Percentiles rank a stretch among this genome's conserved stretches.
phyloP scores from a whole-genome alignment of 2,797 vertebrate genomes.

The Neosalanx taihuensis region DNA sequence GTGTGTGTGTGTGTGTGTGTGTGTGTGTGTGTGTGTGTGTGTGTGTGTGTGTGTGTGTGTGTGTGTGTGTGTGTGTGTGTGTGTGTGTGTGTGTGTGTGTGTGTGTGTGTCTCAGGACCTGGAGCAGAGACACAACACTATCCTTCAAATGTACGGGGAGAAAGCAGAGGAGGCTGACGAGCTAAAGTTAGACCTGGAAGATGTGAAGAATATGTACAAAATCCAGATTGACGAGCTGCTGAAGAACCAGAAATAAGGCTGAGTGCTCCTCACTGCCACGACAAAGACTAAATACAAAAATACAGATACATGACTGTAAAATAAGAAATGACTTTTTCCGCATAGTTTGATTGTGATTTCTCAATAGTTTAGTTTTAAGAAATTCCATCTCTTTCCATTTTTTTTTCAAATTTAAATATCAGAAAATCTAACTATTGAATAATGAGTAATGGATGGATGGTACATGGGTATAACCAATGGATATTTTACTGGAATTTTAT shows the following conservation, averaged over 20 bases:
- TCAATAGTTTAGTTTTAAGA: neutral
- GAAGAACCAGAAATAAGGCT: constrained; percentile 76
- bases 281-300: constrained; percentile 19
- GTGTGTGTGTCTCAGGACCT: constrained; percentile 80
- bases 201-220: constrained; percentile 99
- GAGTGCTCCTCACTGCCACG: neutral
- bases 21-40: constrained; percentile 26
- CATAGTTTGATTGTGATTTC: neutral
- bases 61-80: constrained; percentile 27
- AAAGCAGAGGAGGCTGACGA: constrained; percentile 98
- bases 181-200: constrained; percentile 91
- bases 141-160: constrained; percentile 99
- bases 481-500: constrained; percentile 1
- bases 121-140: constrained; percentile 97
- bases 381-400: constrained; percentile 11
- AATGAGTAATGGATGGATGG: constrained; percentile 10
- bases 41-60: constrained; percentile 28
- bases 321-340: neutral
- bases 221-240: constrained; percentile 96
- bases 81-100: constrained; percentile 12
- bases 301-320: constrained; percentile 32
- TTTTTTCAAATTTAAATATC: constrained; percentile 42
- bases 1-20: constrained; percentile 31
- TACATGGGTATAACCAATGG: constrained; percentile 4
- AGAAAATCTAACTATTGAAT: constrained; percentile 43